Evolutionary conservation across 2,113 vertebrate genomes (phyloP), one percentile per base, ranked within the genome.

Genomic region (Crotalus helleri): DNA sequence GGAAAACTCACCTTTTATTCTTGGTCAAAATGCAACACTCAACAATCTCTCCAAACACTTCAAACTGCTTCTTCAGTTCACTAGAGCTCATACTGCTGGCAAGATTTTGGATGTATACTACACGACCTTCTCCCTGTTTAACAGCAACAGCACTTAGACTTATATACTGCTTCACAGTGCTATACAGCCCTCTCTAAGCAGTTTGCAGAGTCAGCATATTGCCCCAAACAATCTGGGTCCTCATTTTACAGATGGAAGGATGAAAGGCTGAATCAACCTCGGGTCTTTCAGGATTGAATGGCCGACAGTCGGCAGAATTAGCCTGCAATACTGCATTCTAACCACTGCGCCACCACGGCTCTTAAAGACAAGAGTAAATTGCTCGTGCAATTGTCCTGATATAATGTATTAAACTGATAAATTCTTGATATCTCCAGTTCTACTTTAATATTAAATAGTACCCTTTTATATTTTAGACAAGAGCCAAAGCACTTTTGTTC

Each of bases 31-130:
- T 98, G 95, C 98, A 98, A 97, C 99, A 99, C 95, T 99, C 99
- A 58, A 98, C 98, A 0, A 99, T 98, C 92, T 98, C 98, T 1
- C 99, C 99, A 51, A 99, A 99, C 90, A 98, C 98, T 97, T 99
- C 98, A 0, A 99, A 99, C 96, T 99, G 99, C 95, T 98, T 99
- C 97, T 99, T 98, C 95, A 99, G 98, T 97, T 99, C 99, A 2
- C 97, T 98, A 97, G 99, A 98, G 95, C 98, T 99, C 97, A 99
- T 98, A 96, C 98, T 98, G 94, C 95, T 98, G 91, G 99, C 98
- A 97, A 99, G 98, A 96, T 99, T 99, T 96, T 98, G 98, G 96
- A 99, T 96, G 94, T 99, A 99, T 93, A 99, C 98, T 96, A 99
- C 98, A 39, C 99, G 98, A 96, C 99, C 99, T 98, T 99, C 99